These are phyloP conservation scores for Pteropus alecto DNA, from an alignment of 2,113 vertebrate species.

Conservation along the genomic window DNA sequence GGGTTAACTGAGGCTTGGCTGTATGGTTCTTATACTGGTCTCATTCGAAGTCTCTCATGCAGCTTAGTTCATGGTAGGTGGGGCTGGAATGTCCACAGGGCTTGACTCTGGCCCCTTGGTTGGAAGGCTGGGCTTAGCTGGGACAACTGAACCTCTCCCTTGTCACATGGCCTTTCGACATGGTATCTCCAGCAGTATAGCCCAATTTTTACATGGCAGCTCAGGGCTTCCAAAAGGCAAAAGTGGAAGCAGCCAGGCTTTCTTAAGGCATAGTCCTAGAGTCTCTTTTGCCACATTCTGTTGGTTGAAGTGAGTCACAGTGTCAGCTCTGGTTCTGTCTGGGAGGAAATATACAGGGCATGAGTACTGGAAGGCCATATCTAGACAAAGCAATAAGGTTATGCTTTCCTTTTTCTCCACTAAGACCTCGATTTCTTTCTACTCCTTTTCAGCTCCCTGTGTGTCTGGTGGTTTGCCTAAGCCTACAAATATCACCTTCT, in stretches of 20 bases:
- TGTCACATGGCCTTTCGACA: accelerated
- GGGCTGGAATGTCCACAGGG: not conserved
- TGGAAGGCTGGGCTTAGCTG: not conserved
- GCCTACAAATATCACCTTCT: constrained; percentile 86
- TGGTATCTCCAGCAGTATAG: not conserved
- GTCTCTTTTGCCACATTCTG: not conserved
- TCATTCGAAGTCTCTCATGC: not conserved
- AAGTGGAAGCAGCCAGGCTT: not conserved
- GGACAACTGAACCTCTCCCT: not conserved
- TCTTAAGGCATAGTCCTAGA: not conserved
- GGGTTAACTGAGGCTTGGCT: not conserved
- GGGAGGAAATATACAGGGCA: not conserved
- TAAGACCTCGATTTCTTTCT: constrained; percentile 52
- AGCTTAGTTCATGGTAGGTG: not conserved
- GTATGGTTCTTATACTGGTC: not conserved
- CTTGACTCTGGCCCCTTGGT: not conserved
- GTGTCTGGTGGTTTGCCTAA: constrained; percentile 77
- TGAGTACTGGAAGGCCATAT: not conserved
- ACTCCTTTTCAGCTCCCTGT: constrained; percentile 75
- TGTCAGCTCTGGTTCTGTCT: not conserved
- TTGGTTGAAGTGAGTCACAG: not conserved
- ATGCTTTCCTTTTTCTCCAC: not conserved
- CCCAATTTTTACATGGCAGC: not conserved
- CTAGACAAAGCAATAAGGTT: not conserved
- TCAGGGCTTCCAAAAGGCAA: not conserved